A percentile compares a stretch with the other conserved stretches of the same genome.
These are phyloP conservation scores for Eilema depressum DNA, from an alignment of 2,888 invertebrate genomes.

Conservation along the genomic window DNA sequence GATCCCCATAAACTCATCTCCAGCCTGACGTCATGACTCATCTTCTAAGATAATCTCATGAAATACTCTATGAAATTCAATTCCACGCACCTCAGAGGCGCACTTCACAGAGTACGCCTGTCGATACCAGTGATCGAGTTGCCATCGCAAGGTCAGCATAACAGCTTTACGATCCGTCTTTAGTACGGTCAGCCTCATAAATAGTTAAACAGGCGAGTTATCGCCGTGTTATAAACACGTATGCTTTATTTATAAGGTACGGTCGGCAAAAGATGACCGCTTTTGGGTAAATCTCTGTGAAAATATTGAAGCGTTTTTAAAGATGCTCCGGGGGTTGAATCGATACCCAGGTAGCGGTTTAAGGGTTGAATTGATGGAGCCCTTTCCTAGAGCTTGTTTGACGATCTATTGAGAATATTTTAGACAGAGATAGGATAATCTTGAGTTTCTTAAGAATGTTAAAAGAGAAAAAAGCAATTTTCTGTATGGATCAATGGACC, in stretches of 20 bases:
- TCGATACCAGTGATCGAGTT: conserved; percentile 15
- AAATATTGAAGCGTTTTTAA: background rate
- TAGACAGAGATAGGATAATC: background rate
- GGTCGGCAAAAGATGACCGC: conserved; percentile 2
- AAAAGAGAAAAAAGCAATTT: no score
- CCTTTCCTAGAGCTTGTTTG: background rate
- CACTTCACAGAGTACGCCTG: background rate
- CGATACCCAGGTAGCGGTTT: conserved; percentile 2
- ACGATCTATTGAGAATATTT: background rate
- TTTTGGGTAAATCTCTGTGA: conserved; percentile 2
- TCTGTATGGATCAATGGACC: no score
- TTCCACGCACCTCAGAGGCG: background rate
- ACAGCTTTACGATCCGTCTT: conserved; percentile 40
- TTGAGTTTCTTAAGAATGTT: background rate
- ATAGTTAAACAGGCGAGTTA: conserved; percentile 42
- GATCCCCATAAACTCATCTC: no score
- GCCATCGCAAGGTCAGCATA: conserved; percentile 39
- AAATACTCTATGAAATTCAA: background rate
- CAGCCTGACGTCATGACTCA: background rate
- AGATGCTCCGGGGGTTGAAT: background rate
- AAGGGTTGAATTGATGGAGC: background rate
- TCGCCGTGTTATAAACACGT: conserved; percentile 34
- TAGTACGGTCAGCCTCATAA: conserved; percentile 48
- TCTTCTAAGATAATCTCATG: background rate
- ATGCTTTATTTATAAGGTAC: conserved; percentile 13